Percentiles rank a stretch among this genome's conserved stretches.
These are phyloP conservation scores for Pelobates fuscus DNA, from an alignment of 2,113 vertebrate species.

Conservation along the genomic window DNA sequence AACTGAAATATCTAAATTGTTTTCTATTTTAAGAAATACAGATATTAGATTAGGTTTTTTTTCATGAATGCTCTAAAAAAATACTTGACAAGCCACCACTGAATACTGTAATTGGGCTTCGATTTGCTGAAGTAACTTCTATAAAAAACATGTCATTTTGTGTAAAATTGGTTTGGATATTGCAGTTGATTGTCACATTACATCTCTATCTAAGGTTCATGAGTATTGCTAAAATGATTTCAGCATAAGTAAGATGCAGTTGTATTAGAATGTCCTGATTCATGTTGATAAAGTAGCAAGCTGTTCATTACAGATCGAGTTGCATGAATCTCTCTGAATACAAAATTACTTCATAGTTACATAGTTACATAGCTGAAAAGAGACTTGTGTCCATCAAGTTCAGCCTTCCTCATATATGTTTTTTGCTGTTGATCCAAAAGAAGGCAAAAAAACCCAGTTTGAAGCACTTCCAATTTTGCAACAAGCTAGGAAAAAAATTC, in stretches of 20 bases:
- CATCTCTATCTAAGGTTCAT: background rate
- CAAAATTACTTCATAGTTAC: too few relatives aligned
- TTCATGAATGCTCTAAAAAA: too few relatives aligned
- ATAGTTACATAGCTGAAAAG: too few relatives aligned
- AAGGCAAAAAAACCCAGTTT: too few relatives aligned
- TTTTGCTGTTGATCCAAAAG: too few relatives aligned
- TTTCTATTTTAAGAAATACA: too few relatives aligned
- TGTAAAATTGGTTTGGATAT: constrained; percentile 10
- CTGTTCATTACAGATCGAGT: background rate
- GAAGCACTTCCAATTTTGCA: too few relatives aligned
- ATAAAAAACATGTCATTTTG: constrained; percentile 8
- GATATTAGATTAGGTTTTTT: too few relatives aligned
- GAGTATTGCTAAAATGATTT: background rate
- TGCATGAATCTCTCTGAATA: background rate
- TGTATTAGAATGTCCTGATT: background rate
- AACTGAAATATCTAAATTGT: too few relatives aligned
- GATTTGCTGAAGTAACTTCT: background rate
- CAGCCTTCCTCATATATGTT: too few relatives aligned
- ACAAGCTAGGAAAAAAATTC: too few relatives aligned
- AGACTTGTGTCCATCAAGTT: too few relatives aligned
- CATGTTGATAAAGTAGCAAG: background rate
- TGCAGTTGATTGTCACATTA: background rate
- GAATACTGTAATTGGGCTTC: background rate
- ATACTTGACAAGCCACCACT: background rate
- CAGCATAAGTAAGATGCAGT: background rate